Evolutionary conservation across 2,888 invertebrate species (phyloP).

Genomic region (Strigamia crassipes): DNA sequence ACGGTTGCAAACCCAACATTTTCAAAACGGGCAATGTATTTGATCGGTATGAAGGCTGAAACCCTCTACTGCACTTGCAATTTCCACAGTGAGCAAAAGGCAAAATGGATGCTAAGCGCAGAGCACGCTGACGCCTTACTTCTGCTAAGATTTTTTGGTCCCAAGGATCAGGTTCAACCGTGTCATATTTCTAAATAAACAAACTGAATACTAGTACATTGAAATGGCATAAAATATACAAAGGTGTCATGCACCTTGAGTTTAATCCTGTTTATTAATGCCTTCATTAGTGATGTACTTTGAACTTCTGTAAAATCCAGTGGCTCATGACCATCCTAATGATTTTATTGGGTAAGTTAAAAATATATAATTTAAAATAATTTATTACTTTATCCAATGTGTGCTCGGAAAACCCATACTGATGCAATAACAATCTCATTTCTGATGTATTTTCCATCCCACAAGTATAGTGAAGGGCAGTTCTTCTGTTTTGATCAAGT

Average conservation of each 20-base stretch:
- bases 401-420: slow-evolving; percentile 53
- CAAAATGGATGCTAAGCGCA: not conserved
- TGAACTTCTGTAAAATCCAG: slow-evolving; percentile 52
- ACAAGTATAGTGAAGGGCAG: slow-evolving; percentile 52
- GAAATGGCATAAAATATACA: not conserved
- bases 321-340: slow-evolving; percentile 52
- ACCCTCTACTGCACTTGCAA: not conserved
- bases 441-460: slow-evolving; percentile 36
- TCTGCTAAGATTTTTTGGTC: not conserved
- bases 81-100: slow-evolving; percentile 6
- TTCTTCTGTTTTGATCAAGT: slow-evolving; percentile 51
- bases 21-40: slow-evolving; percentile 16
- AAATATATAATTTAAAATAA: not conserved
- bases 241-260: not conserved
- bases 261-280: slow-evolving; percentile 38
- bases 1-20: not conserved
- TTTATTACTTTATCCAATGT: slow-evolving; percentile 52
- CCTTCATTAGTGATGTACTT: slow-evolving; percentile 49
- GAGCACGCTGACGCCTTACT: slow-evolving; percentile 20
- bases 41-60: not conserved
- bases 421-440: slow-evolving; percentile 45
- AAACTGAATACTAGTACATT: not conserved
- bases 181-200: slow-evolving; percentile 24
- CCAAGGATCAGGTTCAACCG: slow-evolving; percentile 44
- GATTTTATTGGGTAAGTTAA: not conserved